Evolutionary conservation across 2,113 vertebrate species (phyloP).

Genomic region (Mystacornis crossleyi): DNA sequence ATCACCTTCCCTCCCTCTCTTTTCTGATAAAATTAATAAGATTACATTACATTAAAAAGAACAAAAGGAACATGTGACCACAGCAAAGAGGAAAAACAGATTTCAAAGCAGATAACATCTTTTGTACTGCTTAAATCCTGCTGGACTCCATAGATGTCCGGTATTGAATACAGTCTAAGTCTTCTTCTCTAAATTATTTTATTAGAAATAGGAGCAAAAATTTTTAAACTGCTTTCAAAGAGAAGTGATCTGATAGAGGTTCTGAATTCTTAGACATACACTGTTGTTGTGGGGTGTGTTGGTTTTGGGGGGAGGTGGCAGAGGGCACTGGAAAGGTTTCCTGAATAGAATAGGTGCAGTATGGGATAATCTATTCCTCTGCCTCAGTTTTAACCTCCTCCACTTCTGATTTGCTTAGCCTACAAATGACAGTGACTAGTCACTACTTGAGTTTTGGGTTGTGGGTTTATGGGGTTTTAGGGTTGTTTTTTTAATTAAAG

Average conservation of each 20-base stretch:
- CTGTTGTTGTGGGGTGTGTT: not conserved
- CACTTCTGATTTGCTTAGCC: not conserved
- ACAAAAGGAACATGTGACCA: not conserved
- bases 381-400: not conserved
- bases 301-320: not conserved
- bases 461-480: not conserved
- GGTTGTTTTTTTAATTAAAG: not conserved
- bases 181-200: not conserved
- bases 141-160: not conserved
- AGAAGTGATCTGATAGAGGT: not conserved
- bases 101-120: not conserved
- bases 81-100: not conserved
- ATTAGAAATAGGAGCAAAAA: not conserved
- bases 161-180: not conserved
- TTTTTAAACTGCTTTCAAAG: not conserved
- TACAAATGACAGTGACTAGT: not conserved
- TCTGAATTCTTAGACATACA: not conserved
- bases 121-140: not conserved
- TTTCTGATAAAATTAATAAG: constrained; percentile 49
- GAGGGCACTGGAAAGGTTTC: not conserved
- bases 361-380: not conserved
- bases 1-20: not conserved
- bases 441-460: not conserved
- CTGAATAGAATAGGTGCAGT: not conserved
- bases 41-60: constrained; percentile 2